Evolutionary conservation across 2,113 vertebrate genomes (phyloP).

Genomic region (Promerops cafer): DNA sequence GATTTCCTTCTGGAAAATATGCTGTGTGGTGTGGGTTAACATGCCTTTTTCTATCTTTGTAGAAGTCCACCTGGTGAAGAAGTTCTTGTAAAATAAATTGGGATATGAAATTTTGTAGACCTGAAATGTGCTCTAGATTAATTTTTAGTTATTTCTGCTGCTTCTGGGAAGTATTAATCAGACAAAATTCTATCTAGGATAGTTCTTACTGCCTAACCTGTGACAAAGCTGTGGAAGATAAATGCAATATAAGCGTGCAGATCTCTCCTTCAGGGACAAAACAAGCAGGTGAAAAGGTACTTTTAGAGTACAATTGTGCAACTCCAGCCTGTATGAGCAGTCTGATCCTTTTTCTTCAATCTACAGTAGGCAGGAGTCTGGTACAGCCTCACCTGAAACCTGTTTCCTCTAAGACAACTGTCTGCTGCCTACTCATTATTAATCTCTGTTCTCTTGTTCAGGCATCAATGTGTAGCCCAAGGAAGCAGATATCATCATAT

Average conservation of each 20-base stretch:
- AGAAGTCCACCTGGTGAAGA: not conserved
- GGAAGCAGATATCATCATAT: not conserved
- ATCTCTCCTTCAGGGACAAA: not conserved
- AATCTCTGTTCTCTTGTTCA: not conserved
- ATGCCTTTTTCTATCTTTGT: not conserved
- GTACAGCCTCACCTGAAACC: not conserved
- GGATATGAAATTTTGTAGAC: not conserved
- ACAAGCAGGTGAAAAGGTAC: not conserved
- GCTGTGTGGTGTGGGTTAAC: not conserved
- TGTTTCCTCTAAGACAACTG: not conserved
- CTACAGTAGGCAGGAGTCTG: not conserved
- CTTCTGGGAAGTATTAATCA: not conserved
- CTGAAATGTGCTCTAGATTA: not conserved
- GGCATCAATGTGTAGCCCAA: not conserved
- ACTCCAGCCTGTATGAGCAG: not conserved
- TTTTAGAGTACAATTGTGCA: not conserved
- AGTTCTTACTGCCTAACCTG: not conserved
- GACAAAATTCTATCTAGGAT: not conserved
- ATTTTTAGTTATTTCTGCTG: not conserved
- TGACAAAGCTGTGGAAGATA: not conserved
- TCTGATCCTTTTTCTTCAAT: not conserved
- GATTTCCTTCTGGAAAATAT: not conserved
- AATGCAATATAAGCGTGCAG: not conserved
- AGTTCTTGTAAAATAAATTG: not conserved
- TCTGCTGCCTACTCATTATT: not conserved